Evolutionary conservation across 2,888 invertebrate species (phyloP).

Genomic region (Timema cristinae): DNA sequence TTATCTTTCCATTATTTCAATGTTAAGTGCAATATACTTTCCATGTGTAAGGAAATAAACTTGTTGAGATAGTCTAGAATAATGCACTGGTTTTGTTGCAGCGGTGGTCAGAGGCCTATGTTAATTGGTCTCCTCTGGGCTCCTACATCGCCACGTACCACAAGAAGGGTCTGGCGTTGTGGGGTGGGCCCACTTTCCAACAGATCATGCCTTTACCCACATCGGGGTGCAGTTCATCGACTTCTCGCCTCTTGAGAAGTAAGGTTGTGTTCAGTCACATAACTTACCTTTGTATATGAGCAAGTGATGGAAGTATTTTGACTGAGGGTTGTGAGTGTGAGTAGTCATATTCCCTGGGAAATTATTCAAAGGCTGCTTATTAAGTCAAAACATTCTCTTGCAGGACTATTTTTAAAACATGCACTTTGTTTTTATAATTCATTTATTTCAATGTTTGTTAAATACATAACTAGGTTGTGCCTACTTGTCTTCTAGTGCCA

Average conservation of each 20-base stretch:
- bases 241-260: constrained; percentile 96
- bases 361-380: not conserved
- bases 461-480: no score
- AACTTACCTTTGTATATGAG: no score
- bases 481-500: not conserved
- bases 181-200: constrained; percentile 93
- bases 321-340: no score
- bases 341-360: not conserved
- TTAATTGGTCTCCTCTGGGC: constrained; percentile 96
- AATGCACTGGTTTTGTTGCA: constrained; percentile 40
- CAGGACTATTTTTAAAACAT: no score
- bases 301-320: no score
- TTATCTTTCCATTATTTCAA: no score
- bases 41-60: no score
- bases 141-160: constrained; percentile 97
- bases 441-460: no score
- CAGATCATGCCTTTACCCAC: constrained; percentile 89
- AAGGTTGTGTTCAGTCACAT: constrained; percentile 32
- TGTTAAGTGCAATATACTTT: no score
- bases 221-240: constrained; percentile 91
- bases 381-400: not conserved
- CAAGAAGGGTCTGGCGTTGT: constrained; percentile 89
- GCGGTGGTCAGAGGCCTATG: constrained; percentile 95
- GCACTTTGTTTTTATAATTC: no score
- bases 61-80: no score